Evolutionary conservation across 2,888 invertebrate species (phyloP).

Genomic region (Drosophila demipolita): DNA sequence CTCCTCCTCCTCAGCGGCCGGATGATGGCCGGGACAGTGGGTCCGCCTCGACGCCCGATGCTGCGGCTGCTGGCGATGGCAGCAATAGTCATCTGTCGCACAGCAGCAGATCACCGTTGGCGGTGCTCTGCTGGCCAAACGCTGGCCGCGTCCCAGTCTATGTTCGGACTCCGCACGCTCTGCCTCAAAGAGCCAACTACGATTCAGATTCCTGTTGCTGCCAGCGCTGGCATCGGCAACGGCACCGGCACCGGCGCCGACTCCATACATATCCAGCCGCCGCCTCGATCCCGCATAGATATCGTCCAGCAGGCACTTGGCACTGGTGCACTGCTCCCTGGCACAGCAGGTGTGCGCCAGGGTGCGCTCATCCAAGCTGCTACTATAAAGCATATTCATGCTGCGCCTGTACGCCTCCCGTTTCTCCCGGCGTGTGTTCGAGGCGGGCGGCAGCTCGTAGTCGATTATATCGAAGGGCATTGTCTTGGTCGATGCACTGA

Average conservation of each 20-base stretch:
- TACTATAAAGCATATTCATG: constrained; percentile 81
- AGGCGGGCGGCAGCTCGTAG: constrained; percentile 83
- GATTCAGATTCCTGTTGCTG: constrained; percentile 80
- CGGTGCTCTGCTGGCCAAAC: constrained; percentile 46
- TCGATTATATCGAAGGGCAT: constrained; percentile 85
- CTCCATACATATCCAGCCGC: constrained; percentile 34
- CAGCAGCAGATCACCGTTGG: constrained; percentile 81
- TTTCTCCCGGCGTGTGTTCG: constrained; percentile 80
- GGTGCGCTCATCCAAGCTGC: constrained; percentile 74
- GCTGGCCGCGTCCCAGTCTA: constrained; percentile 60
- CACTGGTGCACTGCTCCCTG: constrained; percentile 83
- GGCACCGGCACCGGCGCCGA: constrained; percentile 5
- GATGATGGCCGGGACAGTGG: constrained; percentile 81
- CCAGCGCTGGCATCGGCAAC: constrained; percentile 56
- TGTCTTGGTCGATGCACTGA: constrained; percentile 83
- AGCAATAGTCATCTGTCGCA: constrained; percentile 84
- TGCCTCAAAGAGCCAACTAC: constrained; percentile 79
- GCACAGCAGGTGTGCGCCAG: constrained; percentile 81
- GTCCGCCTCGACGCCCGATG: constrained; percentile 51
- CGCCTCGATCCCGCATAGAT: constrained; percentile 77
- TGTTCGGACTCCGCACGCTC: constrained; percentile 73
- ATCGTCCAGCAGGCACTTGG: constrained; percentile 83
- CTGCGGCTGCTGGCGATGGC: constrained; percentile 80
- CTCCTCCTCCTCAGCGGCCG: constrained; percentile 83
- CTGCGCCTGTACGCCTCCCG: constrained; percentile 82